Evolutionary conservation across 2,113 vertebrate species (phyloP).

Genomic region (Ptilorrhoa leucosticta): DNA sequence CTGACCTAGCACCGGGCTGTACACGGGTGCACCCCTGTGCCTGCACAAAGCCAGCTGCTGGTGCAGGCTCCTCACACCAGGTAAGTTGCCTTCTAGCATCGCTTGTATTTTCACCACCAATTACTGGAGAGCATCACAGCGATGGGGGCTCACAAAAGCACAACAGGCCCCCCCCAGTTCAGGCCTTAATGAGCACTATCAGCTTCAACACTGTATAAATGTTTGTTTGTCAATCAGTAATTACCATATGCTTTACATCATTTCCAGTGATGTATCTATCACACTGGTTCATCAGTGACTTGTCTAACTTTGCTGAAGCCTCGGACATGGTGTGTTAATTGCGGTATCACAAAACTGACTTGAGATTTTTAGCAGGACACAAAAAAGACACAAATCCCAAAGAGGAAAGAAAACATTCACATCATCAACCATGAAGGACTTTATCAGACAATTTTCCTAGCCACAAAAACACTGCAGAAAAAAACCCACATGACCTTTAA

Average conservation of each 20-base stretch:
- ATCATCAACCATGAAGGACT: background rate
- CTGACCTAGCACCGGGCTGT: background rate
- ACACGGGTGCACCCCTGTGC: background rate
- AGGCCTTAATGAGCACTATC: background rate
- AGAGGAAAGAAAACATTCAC: background rate
- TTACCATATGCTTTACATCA: background rate
- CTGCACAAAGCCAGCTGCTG: background rate
- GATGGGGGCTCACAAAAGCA: background rate
- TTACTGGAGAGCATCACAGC: background rate
- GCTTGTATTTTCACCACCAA: background rate
- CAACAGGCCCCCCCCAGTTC: background rate
- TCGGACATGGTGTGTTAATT: accelerated
- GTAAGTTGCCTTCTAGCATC: background rate
- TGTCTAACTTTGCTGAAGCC: background rate
- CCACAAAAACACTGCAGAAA: background rate
- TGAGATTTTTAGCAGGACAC: background rate
- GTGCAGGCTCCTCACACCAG: background rate
- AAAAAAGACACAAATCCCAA: background rate
- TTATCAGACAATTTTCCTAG: background rate
- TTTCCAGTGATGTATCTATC: background rate
- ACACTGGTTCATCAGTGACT: background rate
- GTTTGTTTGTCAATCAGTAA: background rate
- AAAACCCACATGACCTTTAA: background rate
- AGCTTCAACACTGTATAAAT: background rate
- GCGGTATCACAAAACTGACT: accelerated